A percentile compares a stretch with the other conserved stretches of the same genome.
These are phyloP conservation scores for Oncorhynchus masou DNA, from an alignment of 2,113 vertebrate genomes.

Conservation along the genomic window DNA sequence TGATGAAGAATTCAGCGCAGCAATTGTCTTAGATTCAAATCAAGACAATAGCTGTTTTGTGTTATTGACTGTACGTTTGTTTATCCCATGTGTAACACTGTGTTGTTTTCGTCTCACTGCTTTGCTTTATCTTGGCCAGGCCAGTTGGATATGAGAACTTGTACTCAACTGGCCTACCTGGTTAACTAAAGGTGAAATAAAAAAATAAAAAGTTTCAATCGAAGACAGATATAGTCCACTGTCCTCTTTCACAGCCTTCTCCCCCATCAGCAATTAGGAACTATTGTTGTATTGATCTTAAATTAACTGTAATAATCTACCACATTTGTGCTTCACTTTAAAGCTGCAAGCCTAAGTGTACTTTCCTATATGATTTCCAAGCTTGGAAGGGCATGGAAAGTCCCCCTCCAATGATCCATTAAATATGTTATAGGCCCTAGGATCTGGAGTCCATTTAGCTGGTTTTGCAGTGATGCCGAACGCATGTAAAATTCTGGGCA, in stretches of 20 bases:
- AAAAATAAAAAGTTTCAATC: no score
- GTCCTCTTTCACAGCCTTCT: neutral
- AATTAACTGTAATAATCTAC: neutral
- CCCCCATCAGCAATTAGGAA: neutral
- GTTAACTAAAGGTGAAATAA: no score
- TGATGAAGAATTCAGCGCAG: neutral
- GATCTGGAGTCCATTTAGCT: conserved; percentile 63
- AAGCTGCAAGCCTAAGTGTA: neutral
- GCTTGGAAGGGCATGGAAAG: conserved; percentile 44
- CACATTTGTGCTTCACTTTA: neutral
- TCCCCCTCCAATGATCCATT: conserved; percentile 53
- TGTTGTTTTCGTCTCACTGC: no score
- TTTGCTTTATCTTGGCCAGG: no score
- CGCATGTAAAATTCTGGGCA: conserved; percentile 49
- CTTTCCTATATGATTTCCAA: conserved; percentile 44
- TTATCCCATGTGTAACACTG: no score
- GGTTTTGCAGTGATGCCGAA: conserved; percentile 58
- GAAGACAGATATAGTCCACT: no score
- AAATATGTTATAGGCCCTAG: conserved; percentile 49
- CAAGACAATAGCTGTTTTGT: no score
- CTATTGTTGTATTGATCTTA: neutral
- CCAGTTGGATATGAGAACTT: no score
- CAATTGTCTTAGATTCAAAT: neutral
- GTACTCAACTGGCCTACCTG: no score
- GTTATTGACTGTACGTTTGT: no score